Evolutionary conservation across 2,888 invertebrate species (phyloP).

Genomic region (Lasioglossum marginatum): DNA sequence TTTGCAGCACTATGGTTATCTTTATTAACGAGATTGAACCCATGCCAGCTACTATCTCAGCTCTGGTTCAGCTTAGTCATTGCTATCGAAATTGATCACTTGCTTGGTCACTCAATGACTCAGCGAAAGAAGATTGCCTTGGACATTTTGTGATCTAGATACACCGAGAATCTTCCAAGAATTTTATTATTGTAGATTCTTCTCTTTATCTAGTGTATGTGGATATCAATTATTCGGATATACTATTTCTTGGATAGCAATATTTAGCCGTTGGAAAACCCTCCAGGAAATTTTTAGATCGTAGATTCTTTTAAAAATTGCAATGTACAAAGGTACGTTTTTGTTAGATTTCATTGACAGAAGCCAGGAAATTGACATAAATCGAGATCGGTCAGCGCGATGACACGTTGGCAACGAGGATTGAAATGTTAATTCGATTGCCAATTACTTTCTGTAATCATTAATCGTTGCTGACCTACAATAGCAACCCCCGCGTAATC

Average conservation of each 20-base stretch:
- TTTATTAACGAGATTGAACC: background rate
- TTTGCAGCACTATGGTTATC: background rate
- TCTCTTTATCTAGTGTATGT: background rate
- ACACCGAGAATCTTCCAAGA: background rate
- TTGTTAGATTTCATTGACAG: background rate
- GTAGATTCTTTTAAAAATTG: background rate
- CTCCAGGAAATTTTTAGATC: background rate
- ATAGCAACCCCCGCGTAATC: background rate
- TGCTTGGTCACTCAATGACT: background rate
- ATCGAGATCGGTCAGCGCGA: background rate
- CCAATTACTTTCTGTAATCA: background rate
- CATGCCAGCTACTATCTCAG: background rate
- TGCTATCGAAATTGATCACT: background rate
- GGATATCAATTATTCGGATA: background rate
- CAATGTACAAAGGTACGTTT: background rate
- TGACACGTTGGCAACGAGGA: background rate
- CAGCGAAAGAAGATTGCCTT: background rate
- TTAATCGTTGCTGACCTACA: background rate
- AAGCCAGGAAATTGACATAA: background rate
- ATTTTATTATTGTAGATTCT: background rate
- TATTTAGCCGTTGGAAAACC: no score
- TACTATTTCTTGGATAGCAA: background rate
- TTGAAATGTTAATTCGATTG: conserved; percentile 4
- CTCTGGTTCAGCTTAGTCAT: background rate
- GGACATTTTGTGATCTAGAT: background rate